Percentiles rank a stretch among this genome's conserved stretches.
phyloP scores from a whole-genome alignment of 2,113 vertebrate species.

The Ictalurus furcatus region DNA sequence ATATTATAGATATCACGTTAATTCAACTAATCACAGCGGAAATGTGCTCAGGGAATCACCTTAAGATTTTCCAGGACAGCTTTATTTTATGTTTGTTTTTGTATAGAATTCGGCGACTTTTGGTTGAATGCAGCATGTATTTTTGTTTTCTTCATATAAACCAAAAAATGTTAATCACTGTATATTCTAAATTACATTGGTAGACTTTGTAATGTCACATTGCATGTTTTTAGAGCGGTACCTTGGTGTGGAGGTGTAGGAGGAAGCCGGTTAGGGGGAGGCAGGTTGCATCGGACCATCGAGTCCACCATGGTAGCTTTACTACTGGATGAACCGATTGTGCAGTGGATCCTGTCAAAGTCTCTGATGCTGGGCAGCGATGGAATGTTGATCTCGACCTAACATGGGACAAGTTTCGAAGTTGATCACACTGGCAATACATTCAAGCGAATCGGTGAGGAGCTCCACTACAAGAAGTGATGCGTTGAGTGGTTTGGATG shows the following conservation, averaged over 20 bases:
- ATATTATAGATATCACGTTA: background rate
- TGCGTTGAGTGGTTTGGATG: background rate
- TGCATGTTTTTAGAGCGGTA: conserved; percentile 16
- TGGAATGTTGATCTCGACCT: conserved; percentile 70
- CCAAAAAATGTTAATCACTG: background rate
- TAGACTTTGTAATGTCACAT: background rate
- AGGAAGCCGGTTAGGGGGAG: conserved; percentile 60
- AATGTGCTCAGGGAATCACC: background rate
- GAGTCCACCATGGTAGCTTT: conserved; percentile 61
- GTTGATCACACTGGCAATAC: background rate
- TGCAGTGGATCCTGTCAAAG: conserved; percentile 67
- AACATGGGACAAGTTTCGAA: background rate
- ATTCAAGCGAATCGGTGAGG: background rate
- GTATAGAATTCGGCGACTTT: background rate
- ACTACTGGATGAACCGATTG: conserved; percentile 51
- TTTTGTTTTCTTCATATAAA: background rate
- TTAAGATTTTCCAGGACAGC: background rate
- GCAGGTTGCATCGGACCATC: conserved; percentile 68
- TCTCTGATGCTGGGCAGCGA: conserved; percentile 64
- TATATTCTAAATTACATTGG: background rate
- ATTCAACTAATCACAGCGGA: background rate
- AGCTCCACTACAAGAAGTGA: background rate
- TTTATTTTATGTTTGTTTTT: background rate
- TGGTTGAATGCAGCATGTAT: background rate
- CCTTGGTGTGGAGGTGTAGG: conserved; percentile 68